These are phyloP conservation scores for Rostratula benghalensis DNA, from an alignment of 2,113 vertebrate genomes.

Conservation along the genomic window DNA sequence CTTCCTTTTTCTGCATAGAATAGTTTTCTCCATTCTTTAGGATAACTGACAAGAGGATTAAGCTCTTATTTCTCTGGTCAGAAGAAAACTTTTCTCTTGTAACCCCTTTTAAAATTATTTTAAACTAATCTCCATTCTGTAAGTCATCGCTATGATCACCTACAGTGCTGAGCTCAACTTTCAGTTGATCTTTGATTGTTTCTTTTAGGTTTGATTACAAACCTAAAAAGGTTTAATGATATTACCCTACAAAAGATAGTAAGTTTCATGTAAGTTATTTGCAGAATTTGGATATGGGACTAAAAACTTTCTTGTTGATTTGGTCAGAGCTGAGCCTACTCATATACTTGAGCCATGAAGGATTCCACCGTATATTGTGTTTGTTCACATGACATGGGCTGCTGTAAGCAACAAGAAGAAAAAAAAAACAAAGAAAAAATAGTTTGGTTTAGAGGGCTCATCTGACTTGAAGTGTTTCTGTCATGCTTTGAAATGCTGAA, in stretches of 20 bases:
- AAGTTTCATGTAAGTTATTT: neutral
- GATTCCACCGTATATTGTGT: neutral
- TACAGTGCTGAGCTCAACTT: neutral
- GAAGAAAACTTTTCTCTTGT: neutral
- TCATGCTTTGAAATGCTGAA: slow-evolving; percentile 44
- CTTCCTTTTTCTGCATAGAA: neutral
- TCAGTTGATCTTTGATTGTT: neutral
- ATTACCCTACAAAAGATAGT: neutral
- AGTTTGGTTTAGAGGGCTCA: neutral
- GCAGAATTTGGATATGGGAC: neutral
- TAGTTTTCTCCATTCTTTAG: neutral
- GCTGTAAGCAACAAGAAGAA: neutral
- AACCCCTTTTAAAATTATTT: neutral
- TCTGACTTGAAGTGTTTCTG: slow-evolving; percentile 40
- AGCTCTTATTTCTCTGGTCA: neutral
- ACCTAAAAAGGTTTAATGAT: neutral
- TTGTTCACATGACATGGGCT: neutral
- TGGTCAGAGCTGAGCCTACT: neutral
- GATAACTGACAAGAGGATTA: neutral
- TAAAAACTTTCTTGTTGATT: neutral
- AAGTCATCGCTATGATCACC: neutral
- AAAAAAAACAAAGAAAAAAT: neutral
- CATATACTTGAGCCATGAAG: neutral
- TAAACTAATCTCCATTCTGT: neutral
- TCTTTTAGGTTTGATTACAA: neutral